These are phyloP conservation scores for Girardinichthys multiradiatus DNA, from an alignment of 2,113 vertebrate genomes.

Conservation along the genomic window DNA sequence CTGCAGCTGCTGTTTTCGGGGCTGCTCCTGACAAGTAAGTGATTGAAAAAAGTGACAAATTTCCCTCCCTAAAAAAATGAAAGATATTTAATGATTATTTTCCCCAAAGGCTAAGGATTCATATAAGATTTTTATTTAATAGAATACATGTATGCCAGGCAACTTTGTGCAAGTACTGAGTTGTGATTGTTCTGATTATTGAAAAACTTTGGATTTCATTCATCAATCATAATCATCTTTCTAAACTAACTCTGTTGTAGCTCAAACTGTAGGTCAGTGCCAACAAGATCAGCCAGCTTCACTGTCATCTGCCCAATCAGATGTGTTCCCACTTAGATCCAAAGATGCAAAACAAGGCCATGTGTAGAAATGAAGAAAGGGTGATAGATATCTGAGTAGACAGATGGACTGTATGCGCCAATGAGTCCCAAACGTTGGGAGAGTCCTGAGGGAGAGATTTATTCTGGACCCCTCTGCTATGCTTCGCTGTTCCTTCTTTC, in stretches of 20 bases:
- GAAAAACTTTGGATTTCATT: not conserved
- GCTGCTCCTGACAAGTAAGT: no score
- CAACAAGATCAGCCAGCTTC: not conserved
- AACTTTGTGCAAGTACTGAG: not conserved
- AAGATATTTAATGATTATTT: no score
- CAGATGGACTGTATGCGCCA: conserved; percentile 48
- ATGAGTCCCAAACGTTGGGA: conserved; percentile 51
- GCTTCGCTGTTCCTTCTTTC: conserved; percentile 25
- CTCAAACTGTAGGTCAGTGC: not conserved
- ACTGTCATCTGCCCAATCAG: conserved; percentile 27
- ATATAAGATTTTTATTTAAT: not conserved
- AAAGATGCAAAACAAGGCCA: conserved; percentile 10
- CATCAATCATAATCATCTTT: not conserved
- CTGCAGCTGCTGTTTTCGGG: no score
- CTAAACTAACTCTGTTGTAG: not conserved
- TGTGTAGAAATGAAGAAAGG: conserved; percentile 4
- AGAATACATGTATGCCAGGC: not conserved
- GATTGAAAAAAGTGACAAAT: no score
- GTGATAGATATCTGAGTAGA: conserved; percentile 35
- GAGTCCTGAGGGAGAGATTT: conserved; percentile 64
- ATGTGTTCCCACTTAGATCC: conserved; percentile 19
- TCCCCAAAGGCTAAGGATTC: no score
- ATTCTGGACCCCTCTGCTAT: conserved; percentile 46
- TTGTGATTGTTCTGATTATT: not conserved
- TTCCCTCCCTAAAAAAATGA: no score